Evolutionary conservation across 2,888 invertebrate genomes (phyloP).

Genomic region (Acronicta alni): DNA sequence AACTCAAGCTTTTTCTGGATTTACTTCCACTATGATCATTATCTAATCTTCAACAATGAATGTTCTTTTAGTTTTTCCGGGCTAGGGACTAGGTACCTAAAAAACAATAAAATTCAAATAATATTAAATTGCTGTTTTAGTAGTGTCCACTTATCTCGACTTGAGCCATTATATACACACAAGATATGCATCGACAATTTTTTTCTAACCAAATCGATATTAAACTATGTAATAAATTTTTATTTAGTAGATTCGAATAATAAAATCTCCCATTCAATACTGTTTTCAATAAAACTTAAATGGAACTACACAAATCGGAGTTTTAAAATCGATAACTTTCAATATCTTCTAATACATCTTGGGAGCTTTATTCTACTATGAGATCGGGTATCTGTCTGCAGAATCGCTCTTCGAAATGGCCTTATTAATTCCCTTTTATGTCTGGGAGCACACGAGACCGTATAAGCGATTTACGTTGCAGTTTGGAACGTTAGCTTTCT

Average conservation of each 20-base stretch:
- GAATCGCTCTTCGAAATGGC: constrained; percentile 81
- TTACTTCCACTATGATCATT: constrained; percentile 1
- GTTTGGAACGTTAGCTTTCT: constrained; percentile 84
- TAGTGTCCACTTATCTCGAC: no score
- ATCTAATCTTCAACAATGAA: neutral
- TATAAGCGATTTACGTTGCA: constrained; percentile 81
- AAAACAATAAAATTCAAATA: no score
- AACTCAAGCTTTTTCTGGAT: neutral
- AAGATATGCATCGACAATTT: no score
- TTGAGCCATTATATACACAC: no score
- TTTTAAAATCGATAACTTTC: constrained; percentile 84
- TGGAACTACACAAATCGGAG: constrained; percentile 64
- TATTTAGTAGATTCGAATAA: constrained; percentile 36
- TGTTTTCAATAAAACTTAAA: constrained; percentile 65
- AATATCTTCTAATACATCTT: constrained; percentile 79
- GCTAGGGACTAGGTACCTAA: no score
- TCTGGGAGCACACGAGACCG: constrained; percentile 74
- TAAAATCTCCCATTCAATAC: constrained; percentile 58
- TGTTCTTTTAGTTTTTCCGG: neutral
- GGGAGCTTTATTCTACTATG: constrained; percentile 68
- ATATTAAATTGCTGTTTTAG: no score
- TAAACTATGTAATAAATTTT: constrained; percentile 31
- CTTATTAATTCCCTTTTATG: constrained; percentile 88
- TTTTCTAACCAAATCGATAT: constrained; percentile 19
- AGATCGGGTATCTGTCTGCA: constrained; percentile 75